A percentile compares a stretch with the other conserved stretches of the same genome.
Conservation (phyloP, 2,888 invertebrate genomes). For the Phyto melanocephala region DNA sequence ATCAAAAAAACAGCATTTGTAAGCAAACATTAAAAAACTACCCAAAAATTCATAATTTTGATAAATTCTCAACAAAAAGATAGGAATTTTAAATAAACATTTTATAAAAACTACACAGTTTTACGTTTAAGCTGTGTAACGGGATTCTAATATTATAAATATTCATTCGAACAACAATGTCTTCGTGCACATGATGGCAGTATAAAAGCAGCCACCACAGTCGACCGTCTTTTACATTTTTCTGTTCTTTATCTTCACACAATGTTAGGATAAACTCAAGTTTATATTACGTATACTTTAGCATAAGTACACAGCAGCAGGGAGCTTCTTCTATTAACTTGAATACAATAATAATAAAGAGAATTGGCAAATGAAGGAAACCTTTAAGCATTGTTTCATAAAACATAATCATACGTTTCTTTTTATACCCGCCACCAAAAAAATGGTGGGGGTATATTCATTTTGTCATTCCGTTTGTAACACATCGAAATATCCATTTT, state of each 20-base stretch:
- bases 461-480: too few species aligned
- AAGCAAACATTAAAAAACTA: too few species aligned
- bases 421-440: too few species aligned
- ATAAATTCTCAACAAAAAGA: conserved; percentile 22
- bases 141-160: conserved; percentile 37
- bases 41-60: conserved; percentile 11
- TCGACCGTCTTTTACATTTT: background rate
- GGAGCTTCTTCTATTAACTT: too few species aligned
- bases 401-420: too few species aligned
- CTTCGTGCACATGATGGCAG: background rate
- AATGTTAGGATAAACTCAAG: background rate
- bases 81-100: conserved; percentile 36
- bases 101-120: conserved; percentile 21
- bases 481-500: too few species aligned
- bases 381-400: too few species aligned
- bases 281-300: background rate
- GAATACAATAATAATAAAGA: too few species aligned
- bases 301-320: background rate
- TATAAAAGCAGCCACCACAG: background rate
- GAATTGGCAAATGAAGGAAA: too few species aligned
- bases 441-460: too few species aligned
- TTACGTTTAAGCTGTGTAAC: conserved; percentile 21
- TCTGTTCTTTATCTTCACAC: background rate
- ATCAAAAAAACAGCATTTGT: background rate
- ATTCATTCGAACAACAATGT: conserved; percentile 22